Percentiles rank a stretch among this genome's conserved stretches.
phyloP scores from a whole-genome alignment of 2,113 vertebrate genomes.

The Dicerorhinus sumatrensis region DNA sequence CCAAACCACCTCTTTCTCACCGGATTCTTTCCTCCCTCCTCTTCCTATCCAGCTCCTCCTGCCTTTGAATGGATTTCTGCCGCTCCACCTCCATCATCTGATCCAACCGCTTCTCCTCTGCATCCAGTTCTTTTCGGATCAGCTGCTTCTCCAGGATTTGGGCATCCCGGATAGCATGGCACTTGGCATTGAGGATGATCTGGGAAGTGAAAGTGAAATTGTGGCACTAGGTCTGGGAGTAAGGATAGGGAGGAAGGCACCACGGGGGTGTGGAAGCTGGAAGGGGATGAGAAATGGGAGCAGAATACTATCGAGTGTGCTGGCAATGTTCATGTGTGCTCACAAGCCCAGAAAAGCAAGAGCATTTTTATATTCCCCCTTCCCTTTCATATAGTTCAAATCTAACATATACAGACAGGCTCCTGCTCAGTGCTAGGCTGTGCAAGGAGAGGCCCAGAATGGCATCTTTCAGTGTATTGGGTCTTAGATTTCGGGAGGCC shows the following conservation, averaged over 20 bases:
- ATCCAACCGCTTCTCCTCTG: constrained; percentile 92
- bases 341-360: neutral
- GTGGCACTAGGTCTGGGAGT: neutral
- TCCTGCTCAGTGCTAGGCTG: neutral
- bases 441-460: neutral
- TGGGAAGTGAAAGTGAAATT: constrained; percentile 46
- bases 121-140: constrained; percentile 87
- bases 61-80: constrained; percentile 85
- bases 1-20: constrained; percentile 60
- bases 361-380: no score
- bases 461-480: neutral
- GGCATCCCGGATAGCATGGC: constrained; percentile 92
- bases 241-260: neutral
- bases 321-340: no score
- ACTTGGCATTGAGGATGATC: constrained; percentile 92
- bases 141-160: constrained; percentile 93
- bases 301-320: neutral
- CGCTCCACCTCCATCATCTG: constrained; percentile 94
- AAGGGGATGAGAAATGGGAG: neutral
- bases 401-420: neutral
- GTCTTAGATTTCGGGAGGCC: neutral
- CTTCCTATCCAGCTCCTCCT: constrained; percentile 87
- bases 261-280: neutral
- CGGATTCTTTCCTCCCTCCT: constrained; percentile 88
- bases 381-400: neutral